A percentile compares a stretch with the other conserved stretches of the same genome.
Evolutionary conservation across 2,797 vertebrate genomes (phyloP).

Genomic region (Channa striata): DNA sequence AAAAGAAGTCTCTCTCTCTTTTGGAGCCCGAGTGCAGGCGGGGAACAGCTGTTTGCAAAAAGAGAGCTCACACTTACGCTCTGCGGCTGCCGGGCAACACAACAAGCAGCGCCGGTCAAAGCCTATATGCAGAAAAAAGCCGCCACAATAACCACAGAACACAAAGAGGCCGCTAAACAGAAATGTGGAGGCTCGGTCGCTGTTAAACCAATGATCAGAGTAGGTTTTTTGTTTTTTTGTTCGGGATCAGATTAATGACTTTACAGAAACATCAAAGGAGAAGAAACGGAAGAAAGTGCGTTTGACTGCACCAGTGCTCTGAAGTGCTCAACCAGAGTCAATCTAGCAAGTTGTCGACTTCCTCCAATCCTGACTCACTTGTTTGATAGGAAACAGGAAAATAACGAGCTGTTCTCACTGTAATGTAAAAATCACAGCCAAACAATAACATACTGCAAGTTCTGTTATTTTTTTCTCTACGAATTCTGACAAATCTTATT

Average conservation of each 20-base stretch:
- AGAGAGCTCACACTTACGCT: slow-evolving; percentile 58
- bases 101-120: slow-evolving; percentile 49
- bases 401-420: too few species aligned
- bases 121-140: slow-evolving; percentile 39
- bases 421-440: too few species aligned
- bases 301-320: slow-evolving; percentile 26
- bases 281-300: slow-evolving; percentile 30
- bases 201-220: slow-evolving; percentile 26
- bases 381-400: neutral
- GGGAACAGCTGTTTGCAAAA: slow-evolving; percentile 75
- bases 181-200: slow-evolving; percentile 39
- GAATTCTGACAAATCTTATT: too few species aligned
- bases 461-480: neutral
- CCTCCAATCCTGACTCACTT: slow-evolving; percentile 12
- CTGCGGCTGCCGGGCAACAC: slow-evolving; percentile 65
- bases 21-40: slow-evolving; percentile 56
- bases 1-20: slow-evolving; percentile 54
- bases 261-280: slow-evolving; percentile 49
- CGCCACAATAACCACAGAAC: slow-evolving; percentile 48
- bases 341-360: slow-evolving; percentile 12
- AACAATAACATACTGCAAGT: too few species aligned
- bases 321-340: neutral
- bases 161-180: slow-evolving; percentile 39
- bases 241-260: slow-evolving; percentile 47
- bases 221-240: slow-evolving; percentile 23